These are phyloP conservation scores for Bombylius major DNA, from an alignment of 2,888 invertebrate genomes.

Conservation along the genomic window DNA sequence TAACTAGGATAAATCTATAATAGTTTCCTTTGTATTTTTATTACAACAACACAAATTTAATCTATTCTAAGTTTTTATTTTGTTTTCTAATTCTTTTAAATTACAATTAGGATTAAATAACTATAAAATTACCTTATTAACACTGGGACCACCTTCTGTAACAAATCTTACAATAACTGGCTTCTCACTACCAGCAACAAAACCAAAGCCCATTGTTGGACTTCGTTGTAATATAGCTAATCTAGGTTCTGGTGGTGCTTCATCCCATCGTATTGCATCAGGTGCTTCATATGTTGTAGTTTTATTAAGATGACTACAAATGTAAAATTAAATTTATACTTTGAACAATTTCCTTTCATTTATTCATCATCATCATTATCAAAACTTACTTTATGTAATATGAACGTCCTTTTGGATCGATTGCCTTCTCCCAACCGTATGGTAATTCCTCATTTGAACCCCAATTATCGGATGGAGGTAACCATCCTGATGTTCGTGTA, in stretches of 20 bases:
- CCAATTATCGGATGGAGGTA: constrained; percentile 83
- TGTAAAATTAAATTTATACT: neutral
- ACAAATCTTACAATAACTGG: constrained; percentile 86
- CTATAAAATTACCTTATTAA: constrained; percentile 50
- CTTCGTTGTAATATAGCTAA: constrained; percentile 62
- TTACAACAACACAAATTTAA: too few species aligned
- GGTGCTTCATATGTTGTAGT: constrained; percentile 89
- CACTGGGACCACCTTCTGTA: constrained; percentile 83
- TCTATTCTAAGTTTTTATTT: too few species aligned
- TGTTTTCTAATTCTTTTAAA: too few species aligned
- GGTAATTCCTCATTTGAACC: constrained; percentile 52
- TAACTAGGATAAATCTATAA: too few species aligned
- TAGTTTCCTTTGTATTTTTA: too few species aligned
- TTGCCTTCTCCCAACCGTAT: constrained; percentile 84
- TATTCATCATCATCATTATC: constrained; percentile 3
- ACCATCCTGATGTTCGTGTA: constrained; percentile 72
- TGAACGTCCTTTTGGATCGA: constrained; percentile 64
- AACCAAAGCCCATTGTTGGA: constrained; percentile 77
- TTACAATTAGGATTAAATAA: too few species aligned
- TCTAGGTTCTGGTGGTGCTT: constrained; percentile 68
- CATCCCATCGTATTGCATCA: constrained; percentile 44
- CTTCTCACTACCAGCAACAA: constrained; percentile 88
- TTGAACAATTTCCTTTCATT: neutral
- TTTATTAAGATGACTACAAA: constrained; percentile 60
- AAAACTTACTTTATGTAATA: constrained; percentile 66